Evolutionary conservation across 2,797 vertebrate genomes (phyloP).

Genomic region (Tragopan temminckii): DNA sequence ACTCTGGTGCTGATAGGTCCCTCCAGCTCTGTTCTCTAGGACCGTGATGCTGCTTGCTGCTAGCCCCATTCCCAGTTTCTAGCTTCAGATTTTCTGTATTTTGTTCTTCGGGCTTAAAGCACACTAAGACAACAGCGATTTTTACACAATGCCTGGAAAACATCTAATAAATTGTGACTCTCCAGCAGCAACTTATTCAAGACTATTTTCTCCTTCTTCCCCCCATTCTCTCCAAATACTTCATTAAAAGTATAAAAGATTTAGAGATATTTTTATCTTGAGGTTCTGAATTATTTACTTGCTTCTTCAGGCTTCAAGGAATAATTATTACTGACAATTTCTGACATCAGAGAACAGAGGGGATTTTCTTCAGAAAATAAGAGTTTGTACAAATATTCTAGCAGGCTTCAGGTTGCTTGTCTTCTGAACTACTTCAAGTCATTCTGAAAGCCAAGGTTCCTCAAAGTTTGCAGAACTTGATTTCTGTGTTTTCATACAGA

Average conservation of each 20-base stretch:
- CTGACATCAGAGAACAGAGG: background rate
- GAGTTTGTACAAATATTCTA: background rate
- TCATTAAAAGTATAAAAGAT: background rate
- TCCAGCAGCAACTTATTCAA: background rate
- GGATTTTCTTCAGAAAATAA: background rate
- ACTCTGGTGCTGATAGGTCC: background rate
- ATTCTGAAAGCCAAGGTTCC: background rate
- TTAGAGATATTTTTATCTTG: background rate
- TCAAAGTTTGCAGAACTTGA: background rate
- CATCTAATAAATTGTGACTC: background rate
- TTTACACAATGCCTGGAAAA: background rate
- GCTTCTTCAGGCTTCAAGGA: background rate
- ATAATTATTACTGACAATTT: background rate
- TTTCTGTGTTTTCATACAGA: background rate
- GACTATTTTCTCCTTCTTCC: background rate
- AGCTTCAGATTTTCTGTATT: background rate
- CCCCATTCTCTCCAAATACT: background rate
- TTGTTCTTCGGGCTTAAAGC: background rate
- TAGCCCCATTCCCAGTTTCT: background rate
- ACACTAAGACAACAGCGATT: background rate
- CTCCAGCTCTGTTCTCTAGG: background rate
- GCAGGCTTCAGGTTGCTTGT: background rate
- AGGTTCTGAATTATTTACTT: background rate
- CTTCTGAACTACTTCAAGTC: background rate
- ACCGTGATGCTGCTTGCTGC: background rate